Evolutionary conservation across 1,140 invertebrate species (phyloP), one percentile per base, ranked within the genome.

Genomic region (Macrobrachium nipponense): DNA sequence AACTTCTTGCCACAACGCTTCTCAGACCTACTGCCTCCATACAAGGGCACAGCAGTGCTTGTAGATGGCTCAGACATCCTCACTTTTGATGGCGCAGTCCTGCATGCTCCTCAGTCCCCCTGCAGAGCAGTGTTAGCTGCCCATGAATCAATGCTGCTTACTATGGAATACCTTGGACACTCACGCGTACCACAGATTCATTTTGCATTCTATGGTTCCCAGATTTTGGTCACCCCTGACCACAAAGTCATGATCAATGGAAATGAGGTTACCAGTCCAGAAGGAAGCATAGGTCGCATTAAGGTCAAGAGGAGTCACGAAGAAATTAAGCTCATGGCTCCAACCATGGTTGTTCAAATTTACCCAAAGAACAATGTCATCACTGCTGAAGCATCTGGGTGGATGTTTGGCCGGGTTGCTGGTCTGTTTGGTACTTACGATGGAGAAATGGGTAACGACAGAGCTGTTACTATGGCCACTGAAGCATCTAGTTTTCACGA

Each of bases 371-470:
- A 23, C n/a, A n/a, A n/a, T 14, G 66, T 70, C 66, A 70, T 70
- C 36, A 36, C 66, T 36, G n/a, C 36, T 27, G n/a, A 70, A 17
- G 66, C 11, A 23, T 70, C 66, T n/a, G 66, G 66, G 20, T 70
- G 66, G 66, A 70, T 15, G 5, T 70, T 70, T 36, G 66, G 66
- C 66, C 66, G 36, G 17, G 36, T 36, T 15, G 66, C 66, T 4
- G 66, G 66, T n/a, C 66, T 70, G 15, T n/a, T 70, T 14, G 66
- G 66, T 36, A 70, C 66, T 36, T 70, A 70, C 66, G 66, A 70
- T 7, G 66, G 66, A 23, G 66, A 70, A 70, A 70, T 70, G 5
- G 20, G n/a, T 36, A 70, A 20, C n/a, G 66, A 70, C 66, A 14
- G 66, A 5, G 5, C 20, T 36, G 11, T 17, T 20, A 2, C 11